Evolutionary conservation across 2,888 invertebrate genomes (phyloP), one percentile per base, ranked within the genome.

Genomic region (Notodonta dromedarius): DNA sequence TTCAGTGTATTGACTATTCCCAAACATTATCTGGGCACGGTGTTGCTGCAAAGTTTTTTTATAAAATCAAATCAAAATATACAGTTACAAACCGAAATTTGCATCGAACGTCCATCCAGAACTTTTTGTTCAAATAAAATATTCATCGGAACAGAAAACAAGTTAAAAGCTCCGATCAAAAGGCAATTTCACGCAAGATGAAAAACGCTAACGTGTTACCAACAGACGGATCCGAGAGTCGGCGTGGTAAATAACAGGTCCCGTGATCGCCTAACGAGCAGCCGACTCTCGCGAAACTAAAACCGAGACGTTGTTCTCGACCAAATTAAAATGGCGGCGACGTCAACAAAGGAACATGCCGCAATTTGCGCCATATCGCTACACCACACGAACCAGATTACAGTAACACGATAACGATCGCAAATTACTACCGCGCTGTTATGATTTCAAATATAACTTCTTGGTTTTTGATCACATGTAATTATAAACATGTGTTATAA

Each of bases 111-210:
- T 60, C 55, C 39, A 60, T 58, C 58, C 50, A 63, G 63, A 70
- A 60, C 58, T 70, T 74, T 74, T 74, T 70, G 66, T 66, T 57
- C 51, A 67, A 74, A 76, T 71, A 76, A 46, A 71, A 66, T 63
- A 67, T 70, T 68, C 65, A 65, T 71, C 54, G 46, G 58, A 54
- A 62, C 59, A 64, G 67, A 67, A 66, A 78, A 74, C 73, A 64
- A 77, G 75, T 71, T 74, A 76, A 77, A 71, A 76, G 71, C 74
- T 67, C 70, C 78, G 66, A 76, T 73, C 68, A 73, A 77, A 80
- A 83, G 79, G 80, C 81, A 83, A 87, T 83, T 86, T 88, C 79
- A 84, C 79, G 78, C 77, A 70, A 85, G 83, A 84, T 82, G 77
- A 80, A 85, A 82, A 81, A 83, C 80, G 79, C 73, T n/a, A n/a